Conservation (phyloP, 2,888 invertebrate species). For the Agrochola litura region DNA sequence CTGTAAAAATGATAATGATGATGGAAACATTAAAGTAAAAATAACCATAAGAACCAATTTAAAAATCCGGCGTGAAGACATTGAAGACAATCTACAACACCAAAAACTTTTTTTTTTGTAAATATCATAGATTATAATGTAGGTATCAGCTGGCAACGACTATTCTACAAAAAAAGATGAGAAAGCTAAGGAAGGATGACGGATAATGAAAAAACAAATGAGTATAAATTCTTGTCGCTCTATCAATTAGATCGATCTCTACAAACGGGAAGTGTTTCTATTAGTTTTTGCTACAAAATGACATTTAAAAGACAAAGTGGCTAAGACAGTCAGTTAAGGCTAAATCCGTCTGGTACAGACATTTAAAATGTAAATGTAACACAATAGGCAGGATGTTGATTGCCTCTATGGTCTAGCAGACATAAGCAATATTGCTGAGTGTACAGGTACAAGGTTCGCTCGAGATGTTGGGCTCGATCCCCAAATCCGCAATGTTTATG, state of each 20-base stretch:
- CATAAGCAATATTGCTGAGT: background rate
- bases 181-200: background rate
- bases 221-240: conserved; percentile 9
- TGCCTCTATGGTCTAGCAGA: conserved; percentile 6
- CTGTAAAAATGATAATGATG: background rate
- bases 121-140: too few species aligned
- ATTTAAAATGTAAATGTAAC: conserved; percentile 43
- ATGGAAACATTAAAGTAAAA: background rate
- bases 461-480: too few species aligned
- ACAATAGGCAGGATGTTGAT: conserved; percentile 50
- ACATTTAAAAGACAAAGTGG: conserved; percentile 46
- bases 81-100: too few species aligned
- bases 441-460: background rate
- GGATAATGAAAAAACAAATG: conserved; percentile 5
- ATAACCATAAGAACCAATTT: background rate
- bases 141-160: background rate
- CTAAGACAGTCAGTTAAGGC: background rate
- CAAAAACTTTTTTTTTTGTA: too few species aligned
- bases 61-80: background rate
- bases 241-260: conserved; percentile 41
- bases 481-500: too few species aligned
- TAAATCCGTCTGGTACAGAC: conserved; percentile 23
- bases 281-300: conserved; percentile 39
- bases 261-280: conserved; percentile 30
- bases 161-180: background rate